Evolutionary conservation across 2,113 vertebrate species (phyloP).

Genomic region (Prochilodus magdalenae): DNA sequence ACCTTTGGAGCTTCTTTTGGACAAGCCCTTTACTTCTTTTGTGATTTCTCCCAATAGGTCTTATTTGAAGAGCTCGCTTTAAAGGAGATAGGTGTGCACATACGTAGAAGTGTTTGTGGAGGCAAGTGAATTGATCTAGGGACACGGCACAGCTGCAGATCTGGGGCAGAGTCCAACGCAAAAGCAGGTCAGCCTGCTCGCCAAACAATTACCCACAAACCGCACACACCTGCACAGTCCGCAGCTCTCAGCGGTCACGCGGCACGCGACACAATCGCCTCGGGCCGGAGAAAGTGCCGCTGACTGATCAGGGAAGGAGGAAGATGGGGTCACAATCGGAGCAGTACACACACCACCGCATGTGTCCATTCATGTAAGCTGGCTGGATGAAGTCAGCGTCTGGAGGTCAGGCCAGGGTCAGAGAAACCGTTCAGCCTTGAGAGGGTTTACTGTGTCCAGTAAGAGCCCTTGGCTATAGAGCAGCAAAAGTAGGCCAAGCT

Average conservation of each 20-base stretch:
- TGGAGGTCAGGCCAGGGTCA: neutral
- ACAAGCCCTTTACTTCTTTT: neutral
- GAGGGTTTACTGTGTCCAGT: neutral
- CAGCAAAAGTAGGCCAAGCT: constrained; percentile 1
- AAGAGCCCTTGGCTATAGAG: constrained; percentile 58
- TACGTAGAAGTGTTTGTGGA: neutral
- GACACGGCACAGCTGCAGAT: neutral
- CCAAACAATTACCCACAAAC: neutral
- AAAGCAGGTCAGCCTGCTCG: constrained; percentile 11
- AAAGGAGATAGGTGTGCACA: neutral
- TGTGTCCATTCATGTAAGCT: constrained; percentile 43
- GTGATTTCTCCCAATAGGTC: neutral
- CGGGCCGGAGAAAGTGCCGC: neutral
- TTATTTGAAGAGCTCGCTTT: neutral
- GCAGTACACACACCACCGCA: constrained; percentile 27
- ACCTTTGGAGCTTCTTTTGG: no score
- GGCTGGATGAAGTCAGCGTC: constrained; percentile 17
- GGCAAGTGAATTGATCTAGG: neutral
- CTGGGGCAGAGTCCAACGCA: constrained; percentile 9
- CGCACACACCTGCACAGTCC: neutral
- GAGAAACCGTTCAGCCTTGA: neutral
- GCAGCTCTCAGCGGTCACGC: neutral
- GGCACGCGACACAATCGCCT: neutral
- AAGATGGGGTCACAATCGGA: neutral
- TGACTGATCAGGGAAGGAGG: neutral